Evolutionary conservation across 2,888 invertebrate species (phyloP).

Genomic region (Aporophyla nigra): DNA sequence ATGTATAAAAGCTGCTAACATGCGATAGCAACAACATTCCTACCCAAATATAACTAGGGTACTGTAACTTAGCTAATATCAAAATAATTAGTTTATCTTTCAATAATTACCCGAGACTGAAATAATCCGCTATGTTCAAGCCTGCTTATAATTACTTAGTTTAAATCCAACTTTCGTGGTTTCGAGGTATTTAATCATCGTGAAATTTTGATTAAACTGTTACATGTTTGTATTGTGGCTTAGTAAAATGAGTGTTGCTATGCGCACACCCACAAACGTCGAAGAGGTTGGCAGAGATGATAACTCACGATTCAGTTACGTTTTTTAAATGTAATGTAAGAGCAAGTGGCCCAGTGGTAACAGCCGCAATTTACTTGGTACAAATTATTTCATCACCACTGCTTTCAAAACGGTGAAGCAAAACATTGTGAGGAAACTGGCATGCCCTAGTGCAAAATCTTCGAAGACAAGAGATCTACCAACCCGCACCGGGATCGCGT

Average conservation of each 20-base stretch:
- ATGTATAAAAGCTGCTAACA: neutral
- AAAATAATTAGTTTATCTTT: constrained; percentile 26
- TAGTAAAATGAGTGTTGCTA: neutral
- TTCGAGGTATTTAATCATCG: constrained; percentile 34
- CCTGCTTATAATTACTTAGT: constrained; percentile 31
- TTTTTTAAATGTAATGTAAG: no score
- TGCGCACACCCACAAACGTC: no score
- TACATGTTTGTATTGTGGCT: constrained; percentile 8
- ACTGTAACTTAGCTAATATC: constrained; percentile 14
- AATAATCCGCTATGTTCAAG: constrained; percentile 7
- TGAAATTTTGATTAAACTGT: constrained; percentile 13
- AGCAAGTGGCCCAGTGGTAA: no score
- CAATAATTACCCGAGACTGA: constrained; percentile 19
- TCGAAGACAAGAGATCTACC: no score
- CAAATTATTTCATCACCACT: no score
- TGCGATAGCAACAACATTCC: neutral
- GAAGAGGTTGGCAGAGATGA: neutral
- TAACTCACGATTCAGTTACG: neutral
- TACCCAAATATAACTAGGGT: neutral
- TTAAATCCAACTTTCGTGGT: constrained; percentile 36
- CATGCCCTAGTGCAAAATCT: no score
- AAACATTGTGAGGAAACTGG: no score
- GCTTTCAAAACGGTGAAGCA: no score
- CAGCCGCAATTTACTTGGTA: no score
- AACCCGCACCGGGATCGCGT: no score